phyloP scores from a whole-genome alignment of 2,888 invertebrate genomes.

The Agrotis exclamationis region DNA sequence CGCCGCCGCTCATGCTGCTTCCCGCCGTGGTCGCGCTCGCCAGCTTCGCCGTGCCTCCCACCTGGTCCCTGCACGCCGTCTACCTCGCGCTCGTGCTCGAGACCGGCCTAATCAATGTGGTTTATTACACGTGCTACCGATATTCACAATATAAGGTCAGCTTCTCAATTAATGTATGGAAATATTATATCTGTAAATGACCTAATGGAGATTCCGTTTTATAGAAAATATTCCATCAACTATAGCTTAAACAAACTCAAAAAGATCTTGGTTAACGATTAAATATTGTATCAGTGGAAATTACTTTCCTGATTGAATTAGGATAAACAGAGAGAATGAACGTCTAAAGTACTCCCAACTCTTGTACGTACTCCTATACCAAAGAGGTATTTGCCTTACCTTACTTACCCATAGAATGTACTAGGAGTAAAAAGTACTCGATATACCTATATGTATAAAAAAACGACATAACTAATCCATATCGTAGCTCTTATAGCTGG shows the following conservation, averaged over 20 bases:
- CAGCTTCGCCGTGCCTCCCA: slow-evolving; percentile 80
- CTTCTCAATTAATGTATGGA: not conserved
- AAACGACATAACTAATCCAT: not conserved
- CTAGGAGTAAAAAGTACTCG: not conserved
- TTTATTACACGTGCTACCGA: slow-evolving; percentile 81
- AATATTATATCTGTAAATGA: not conserved
- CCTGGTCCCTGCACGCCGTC: slow-evolving; percentile 80
- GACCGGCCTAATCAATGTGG: slow-evolving; percentile 80
- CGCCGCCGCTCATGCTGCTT: slow-evolving; percentile 85
- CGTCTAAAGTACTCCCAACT: not conserved
- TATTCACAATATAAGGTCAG: slow-evolving; percentile 82
- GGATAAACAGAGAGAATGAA: not conserved
- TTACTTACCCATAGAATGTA: not conserved
- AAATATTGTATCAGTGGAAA: not conserved
- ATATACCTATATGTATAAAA: not conserved
- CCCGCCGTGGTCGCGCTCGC: slow-evolving; percentile 84
- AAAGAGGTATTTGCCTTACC: slow-evolving; percentile 7
- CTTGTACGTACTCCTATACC: not conserved
- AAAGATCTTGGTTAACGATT: not conserved
- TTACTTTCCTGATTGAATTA: not conserved
- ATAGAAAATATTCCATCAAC: not conserved
- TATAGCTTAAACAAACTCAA: not conserved
- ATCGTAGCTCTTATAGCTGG: not conserved
- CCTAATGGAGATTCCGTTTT: not conserved
- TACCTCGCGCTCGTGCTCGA: slow-evolving; percentile 82